A percentile compares a stretch with the other conserved stretches of the same genome.
phyloP scores from a whole-genome alignment of 2,888 invertebrate genomes.

The Ceramica pisi region DNA sequence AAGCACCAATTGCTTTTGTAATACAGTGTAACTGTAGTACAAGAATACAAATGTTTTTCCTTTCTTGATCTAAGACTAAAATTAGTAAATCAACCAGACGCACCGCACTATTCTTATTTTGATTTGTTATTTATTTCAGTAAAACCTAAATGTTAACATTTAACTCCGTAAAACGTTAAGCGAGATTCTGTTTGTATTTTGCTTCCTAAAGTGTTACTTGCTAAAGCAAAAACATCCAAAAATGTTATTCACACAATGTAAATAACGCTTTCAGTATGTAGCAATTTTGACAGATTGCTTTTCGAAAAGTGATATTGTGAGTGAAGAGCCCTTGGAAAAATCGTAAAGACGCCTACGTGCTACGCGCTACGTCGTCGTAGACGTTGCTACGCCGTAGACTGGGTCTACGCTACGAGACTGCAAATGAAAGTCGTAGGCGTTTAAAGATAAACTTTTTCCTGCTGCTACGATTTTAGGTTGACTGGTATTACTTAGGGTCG shows the following conservation, averaged over 20 bases:
- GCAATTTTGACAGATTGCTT: conserved; percentile 25
- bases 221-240: conserved; percentile 1
- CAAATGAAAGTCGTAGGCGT: conserved; percentile 17
- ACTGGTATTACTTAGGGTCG: background rate
- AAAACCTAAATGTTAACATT: background rate
- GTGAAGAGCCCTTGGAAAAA: background rate
- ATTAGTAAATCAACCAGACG: background rate
- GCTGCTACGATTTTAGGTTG: conserved; percentile 9
- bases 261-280: conserved; percentile 5
- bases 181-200: background rate
- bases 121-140: background rate
- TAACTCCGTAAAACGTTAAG: background rate
- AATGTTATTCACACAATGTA: background rate
- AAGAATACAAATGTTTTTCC: background rate
- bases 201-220: background rate
- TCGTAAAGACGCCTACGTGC: conserved; percentile 22
- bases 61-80: background rate
- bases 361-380: conserved; percentile 50
- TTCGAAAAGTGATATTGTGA: conserved; percentile 15
- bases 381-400: conserved; percentile 42
- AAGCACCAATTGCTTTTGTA: too few species aligned
- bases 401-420: conserved; percentile 32
- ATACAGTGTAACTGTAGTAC: too few species aligned
- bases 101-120: background rate
- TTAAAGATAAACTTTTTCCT: conserved; percentile 19